These are phyloP conservation scores for Silurus glanis DNA, from an alignment of 2,113 vertebrate genomes.

Conservation along the genomic window DNA sequence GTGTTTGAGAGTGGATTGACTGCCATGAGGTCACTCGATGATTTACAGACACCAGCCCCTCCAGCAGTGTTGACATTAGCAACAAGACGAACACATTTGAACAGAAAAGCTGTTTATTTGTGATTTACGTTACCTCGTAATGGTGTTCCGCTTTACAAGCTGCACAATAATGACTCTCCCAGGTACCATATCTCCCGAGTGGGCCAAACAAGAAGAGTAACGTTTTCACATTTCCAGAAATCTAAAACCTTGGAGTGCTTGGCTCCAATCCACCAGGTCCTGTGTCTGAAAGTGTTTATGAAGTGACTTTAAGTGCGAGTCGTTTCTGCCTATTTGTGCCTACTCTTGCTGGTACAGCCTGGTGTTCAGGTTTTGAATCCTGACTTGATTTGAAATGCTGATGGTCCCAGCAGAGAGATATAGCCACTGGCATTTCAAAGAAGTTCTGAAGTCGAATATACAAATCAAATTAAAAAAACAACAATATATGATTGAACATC, in stretches of 20 bases:
- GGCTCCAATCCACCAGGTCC: conserved; percentile 39
- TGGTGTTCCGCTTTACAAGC: conserved; percentile 41
- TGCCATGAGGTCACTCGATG: conserved; percentile 65
- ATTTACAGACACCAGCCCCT: conserved; percentile 65
- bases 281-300: conserved; percentile 75
- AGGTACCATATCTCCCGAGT: conserved; percentile 43
- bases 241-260: conserved; percentile 38
- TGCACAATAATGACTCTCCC: conserved; percentile 40
- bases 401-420: conserved; percentile 60
- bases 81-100: conserved; percentile 48
- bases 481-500: neutral
- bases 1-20: conserved; percentile 45
- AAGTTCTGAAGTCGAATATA: conserved; percentile 70
- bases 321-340: conserved; percentile 72
- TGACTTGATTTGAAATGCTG: conserved; percentile 64
- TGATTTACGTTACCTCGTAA: conserved; percentile 48
- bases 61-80: conserved; percentile 51
- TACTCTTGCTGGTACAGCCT: conserved; percentile 63
- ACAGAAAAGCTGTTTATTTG: conserved; percentile 48
- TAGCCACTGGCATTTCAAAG: conserved; percentile 48
- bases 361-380: conserved; percentile 59
- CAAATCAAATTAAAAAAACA: conserved; percentile 43
- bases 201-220: conserved; percentile 24
- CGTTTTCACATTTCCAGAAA: conserved; percentile 47
- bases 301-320: conserved; percentile 73